Percentiles rank a stretch among this genome's conserved stretches.
These are phyloP conservation scores for Melipona bicolor DNA, from an alignment of 2,888 invertebrate species.

Conservation along the genomic window DNA sequence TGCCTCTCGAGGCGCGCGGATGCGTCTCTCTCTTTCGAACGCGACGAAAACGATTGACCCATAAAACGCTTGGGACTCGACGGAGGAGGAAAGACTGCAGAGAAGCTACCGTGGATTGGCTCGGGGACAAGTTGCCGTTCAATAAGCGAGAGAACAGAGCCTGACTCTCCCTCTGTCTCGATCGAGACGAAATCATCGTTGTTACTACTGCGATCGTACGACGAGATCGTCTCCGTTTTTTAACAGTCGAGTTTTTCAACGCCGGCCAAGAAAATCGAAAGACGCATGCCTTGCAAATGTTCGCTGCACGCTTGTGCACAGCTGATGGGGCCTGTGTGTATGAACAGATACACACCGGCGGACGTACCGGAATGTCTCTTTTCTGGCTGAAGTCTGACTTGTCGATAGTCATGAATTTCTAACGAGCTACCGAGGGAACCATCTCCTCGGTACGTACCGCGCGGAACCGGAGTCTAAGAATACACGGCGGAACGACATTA, in stretches of 20 bases:
- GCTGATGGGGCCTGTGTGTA: conserved; percentile 22
- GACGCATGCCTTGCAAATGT: conserved; percentile 1
- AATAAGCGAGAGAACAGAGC: background rate
- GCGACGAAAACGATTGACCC: conserved; percentile 55
- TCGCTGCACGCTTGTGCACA: background rate
- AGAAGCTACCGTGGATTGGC: conserved; percentile 34
- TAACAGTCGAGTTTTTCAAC: background rate
- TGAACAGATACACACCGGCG: conserved; percentile 19
- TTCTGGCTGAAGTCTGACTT: conserved; percentile 12
- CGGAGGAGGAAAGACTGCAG: conserved; percentile 5
- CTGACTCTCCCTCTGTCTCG: background rate
- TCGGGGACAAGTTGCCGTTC: conserved; percentile 12
- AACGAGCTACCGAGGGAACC: conserved; percentile 28
- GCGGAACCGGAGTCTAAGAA: conserved; percentile 25
- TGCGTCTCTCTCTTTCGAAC: background rate
- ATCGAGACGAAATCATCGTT: conserved; percentile 28
- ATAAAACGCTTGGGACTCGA: conserved; percentile 40
- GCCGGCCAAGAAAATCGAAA: background rate
- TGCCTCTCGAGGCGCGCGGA: background rate
- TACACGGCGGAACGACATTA: conserved; percentile 32
- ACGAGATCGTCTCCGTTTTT: background rate
- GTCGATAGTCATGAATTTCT: conserved; percentile 60
- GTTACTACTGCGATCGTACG: background rate
- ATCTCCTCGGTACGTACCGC: conserved; percentile 5
- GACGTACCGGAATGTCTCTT: conserved; percentile 17